Evolutionary conservation across 1,140 invertebrate species (phyloP), one percentile per base, ranked within the genome.

Genomic region (Drosophila sechellia): DNA sequence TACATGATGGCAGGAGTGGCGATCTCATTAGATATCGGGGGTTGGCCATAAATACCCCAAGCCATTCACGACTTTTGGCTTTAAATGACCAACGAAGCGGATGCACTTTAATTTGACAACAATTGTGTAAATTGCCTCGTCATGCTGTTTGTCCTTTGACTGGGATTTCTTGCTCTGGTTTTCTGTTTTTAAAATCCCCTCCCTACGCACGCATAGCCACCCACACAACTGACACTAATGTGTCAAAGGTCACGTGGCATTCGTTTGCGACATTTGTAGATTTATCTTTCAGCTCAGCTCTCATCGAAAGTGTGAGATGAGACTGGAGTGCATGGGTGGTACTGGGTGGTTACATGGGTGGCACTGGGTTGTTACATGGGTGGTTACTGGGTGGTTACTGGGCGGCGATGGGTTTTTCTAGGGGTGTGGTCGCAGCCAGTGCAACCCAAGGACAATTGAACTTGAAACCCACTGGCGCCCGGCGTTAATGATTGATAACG

Each of bases 61-160:
- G 8, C 6, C 31, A 49, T 48, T n/a, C 3, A 49, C 48, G 57
- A 70, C 72, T 64, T 79, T 84, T 61, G 66, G 84, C 84, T 90
- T 90, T 79, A 90, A 90, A 83, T 90, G 83, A 84, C 89, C 87
- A 90, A 73, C 89, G 76, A 90, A 90, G 87, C 87, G 87, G 89
- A 90, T 90, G 87, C 89, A 90, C 87, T 90, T 90, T 90, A 90
- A 90, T 90, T 90, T 90, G 89, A 90, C 89, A 87, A 90, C 89
- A 91, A 90, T 90, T 90, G 89, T 64, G 89, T 85, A 90, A 90
- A 90, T 90, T 90, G 83, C 80, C 74, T 87, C 80, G 87, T 84
- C 80, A 74, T 80, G 55, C 72, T 89, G 79, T 89, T 80, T 84
- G 84, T 87, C 76, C 83, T 79, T 89, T 72, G 76, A 68, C 77